Evolutionary conservation across 2,888 invertebrate genomes (phyloP).

Genomic region (Nemotelus nigrinus): DNA sequence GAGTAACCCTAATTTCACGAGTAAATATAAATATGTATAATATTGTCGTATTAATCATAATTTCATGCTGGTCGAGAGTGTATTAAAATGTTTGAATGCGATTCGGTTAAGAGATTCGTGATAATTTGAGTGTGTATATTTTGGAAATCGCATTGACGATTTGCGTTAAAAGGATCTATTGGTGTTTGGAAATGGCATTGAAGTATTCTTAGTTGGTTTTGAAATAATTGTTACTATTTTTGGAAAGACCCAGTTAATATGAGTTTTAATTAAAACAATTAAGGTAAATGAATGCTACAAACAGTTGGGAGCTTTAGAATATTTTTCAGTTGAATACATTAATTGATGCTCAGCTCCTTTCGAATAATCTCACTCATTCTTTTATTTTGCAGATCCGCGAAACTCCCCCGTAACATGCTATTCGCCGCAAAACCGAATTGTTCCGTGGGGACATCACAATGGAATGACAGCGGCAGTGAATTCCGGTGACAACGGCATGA

Average conservation of each 20-base stretch:
- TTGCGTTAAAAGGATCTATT: too few relatives aligned
- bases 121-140: not conserved
- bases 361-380: too few relatives aligned
- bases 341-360: too few relatives aligned
- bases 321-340: too few relatives aligned
- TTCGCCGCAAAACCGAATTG: constrained; percentile 60
- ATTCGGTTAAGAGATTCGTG: not conserved
- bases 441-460: constrained; percentile 62
- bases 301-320: too few relatives aligned
- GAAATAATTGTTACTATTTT: too few relatives aligned
- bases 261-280: too few relatives aligned
- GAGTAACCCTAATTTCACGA: constrained; percentile 63
- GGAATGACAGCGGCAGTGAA: constrained; percentile 54
- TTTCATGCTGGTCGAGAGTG: constrained; percentile 14
- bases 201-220: too few relatives aligned
- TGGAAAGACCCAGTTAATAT: too few relatives aligned
- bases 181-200: too few relatives aligned
- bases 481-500: constrained; percentile 53
- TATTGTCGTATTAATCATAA: constrained; percentile 52
- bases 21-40: constrained; percentile 57
- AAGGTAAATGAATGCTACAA: too few relatives aligned
- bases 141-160: not conserved
- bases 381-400: constrained; percentile 58
- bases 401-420: constrained; percentile 61
- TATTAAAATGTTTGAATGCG: constrained; percentile 7